Conservation (phyloP, 2,113 vertebrate genomes). For the Peromyscus polionotus region DNA sequence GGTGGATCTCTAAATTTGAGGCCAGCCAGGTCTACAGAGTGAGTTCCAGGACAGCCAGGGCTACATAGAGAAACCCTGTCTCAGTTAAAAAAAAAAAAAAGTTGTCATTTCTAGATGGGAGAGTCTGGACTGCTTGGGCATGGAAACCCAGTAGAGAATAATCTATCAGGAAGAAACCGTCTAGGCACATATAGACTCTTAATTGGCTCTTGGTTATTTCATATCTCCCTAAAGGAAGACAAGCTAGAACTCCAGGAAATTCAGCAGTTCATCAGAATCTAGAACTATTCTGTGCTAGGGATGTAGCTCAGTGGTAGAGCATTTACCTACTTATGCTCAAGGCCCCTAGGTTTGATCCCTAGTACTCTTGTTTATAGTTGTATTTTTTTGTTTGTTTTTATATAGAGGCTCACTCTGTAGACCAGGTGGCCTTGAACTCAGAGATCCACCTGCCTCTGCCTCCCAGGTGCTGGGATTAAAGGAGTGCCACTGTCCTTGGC, state of each 20-base stretch:
- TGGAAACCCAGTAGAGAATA: not conserved
- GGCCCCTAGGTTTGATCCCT: not conserved
- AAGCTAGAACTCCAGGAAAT: not conserved
- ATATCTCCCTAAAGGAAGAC: not conserved
- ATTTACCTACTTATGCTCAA: not conserved
- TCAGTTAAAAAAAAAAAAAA: not conserved
- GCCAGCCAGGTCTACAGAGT: no score
- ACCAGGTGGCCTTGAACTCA: not conserved
- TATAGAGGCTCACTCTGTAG: not conserved
- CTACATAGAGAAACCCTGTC: no score
- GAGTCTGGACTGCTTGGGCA: slow-evolving; percentile 13
- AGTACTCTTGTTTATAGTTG: not conserved
- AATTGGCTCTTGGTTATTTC: not conserved
- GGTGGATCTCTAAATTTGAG: no score
- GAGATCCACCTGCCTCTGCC: not conserved
- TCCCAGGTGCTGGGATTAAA: not conserved
- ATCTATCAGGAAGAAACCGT: not conserved
- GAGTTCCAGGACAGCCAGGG: no score
- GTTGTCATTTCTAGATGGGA: not conserved
- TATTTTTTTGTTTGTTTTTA: not conserved
- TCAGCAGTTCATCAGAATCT: not conserved
- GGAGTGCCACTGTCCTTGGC: not conserved
- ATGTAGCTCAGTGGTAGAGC: not conserved
- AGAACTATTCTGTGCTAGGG: not conserved
- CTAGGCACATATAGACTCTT: not conserved